Percentiles rank a stretch among this genome's conserved stretches.
phyloP scores from a whole-genome alignment of 2,113 vertebrate genomes.

The Athene cunicularia region DNA sequence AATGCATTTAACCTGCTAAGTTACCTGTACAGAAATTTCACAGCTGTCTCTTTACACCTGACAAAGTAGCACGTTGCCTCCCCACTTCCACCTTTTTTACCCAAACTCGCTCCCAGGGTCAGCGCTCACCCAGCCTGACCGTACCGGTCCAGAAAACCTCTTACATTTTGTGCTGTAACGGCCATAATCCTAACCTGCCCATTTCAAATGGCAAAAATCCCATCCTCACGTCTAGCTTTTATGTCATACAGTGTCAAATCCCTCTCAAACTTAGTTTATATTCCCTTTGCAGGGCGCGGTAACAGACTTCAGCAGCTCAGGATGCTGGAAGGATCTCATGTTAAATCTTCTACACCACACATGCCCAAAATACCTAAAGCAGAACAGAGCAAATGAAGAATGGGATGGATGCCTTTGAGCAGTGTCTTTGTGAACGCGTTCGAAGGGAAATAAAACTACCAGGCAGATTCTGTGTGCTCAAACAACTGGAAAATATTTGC shows the following conservation, averaged over 20 bases:
- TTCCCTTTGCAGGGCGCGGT: background rate
- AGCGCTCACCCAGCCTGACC: background rate
- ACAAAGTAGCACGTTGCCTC: rapidly evolving
- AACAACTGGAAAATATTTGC: background rate
- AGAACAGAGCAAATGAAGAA: background rate
- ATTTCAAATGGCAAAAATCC: background rate
- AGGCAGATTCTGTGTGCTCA: background rate
- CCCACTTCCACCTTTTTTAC: background rate
- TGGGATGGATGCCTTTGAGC: background rate
- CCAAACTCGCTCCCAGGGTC: background rate
- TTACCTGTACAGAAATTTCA: background rate
- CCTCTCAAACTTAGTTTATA: background rate
- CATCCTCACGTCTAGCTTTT: background rate
- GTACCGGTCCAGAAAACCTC: background rate
- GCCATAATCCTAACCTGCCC: background rate
- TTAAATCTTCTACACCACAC: background rate
- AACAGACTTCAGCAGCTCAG: background rate
- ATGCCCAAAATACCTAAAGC: background rate
- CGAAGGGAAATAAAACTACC: background rate
- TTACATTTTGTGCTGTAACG: background rate
- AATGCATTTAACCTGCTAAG: background rate
- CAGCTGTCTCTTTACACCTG: background rate
- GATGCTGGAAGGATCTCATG: background rate
- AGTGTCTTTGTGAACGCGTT: rapidly evolving
- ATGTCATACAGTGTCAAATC: background rate